Evolutionary conservation across 92 coral and sea anemone species (phyloP), one percentile per base, ranked within the genome.

Genomic region (Virgularia gustaviana): DNA sequence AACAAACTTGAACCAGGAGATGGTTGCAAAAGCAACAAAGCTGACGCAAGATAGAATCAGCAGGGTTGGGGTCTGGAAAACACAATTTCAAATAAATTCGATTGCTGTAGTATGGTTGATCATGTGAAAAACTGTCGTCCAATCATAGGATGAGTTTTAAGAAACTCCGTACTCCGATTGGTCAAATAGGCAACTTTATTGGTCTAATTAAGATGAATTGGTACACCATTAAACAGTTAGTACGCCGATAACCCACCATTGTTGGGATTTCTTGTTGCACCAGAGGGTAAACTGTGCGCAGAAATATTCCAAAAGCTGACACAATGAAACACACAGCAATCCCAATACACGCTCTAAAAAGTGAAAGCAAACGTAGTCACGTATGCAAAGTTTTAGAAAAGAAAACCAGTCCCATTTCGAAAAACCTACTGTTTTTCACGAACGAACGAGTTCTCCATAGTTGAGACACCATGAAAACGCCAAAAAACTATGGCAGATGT

Each of bases 261-360:
- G 44, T 73, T 5, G 96, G 96, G 16, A 22, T 79, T 10, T 71
- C 66, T 37, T 92, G 84, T 39, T 38, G 59, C 32, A 87, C 34
- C 42, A 92, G 71, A 16, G 88, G 82, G 72, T 86, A 80, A 16
- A 79, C 71, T 19, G 98, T 91, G 55, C 88, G 88, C 18, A 81
- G 83, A 8, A 87, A 74, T 20, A 92, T 92, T 34, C 85, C 96
- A 67, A 92, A 61, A 0, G 96, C 79, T 6, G 98, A 89, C 3
- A 85, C 42, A 22, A 92, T 83, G 32, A 92, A 92, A 65, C 94
- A 92, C 2, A 72, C 49, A 25, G 81, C 96, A 23, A 92, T 92
- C 8, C 85, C 87, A 9, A 86, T 37, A 65, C 96, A 89, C 1
- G 98, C 96, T 79, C 98, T 92, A 56, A n/a, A n/a, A n/a, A n/a